Base-by-base conservation (phyloP, 2,888 invertebrate genomes). In the Ornithoptera priamus region DNA sequence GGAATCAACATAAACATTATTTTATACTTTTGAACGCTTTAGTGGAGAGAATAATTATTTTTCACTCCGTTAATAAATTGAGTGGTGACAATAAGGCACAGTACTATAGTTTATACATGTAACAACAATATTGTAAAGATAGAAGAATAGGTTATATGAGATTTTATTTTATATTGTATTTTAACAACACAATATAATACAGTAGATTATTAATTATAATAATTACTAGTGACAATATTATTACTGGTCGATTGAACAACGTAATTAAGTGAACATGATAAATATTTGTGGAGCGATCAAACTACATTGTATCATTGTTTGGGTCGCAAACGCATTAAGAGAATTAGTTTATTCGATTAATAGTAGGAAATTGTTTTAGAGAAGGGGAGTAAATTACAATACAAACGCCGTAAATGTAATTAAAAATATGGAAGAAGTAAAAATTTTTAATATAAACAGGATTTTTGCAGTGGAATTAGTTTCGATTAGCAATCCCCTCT, bases 261-360 rank as follows among this genome's bases (percentile, higher is more conserved):
- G 46, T 12, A 62, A 50, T 62, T 50, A 62, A 62, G 24, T 62
- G 17, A 18, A 24, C 50, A 8, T 22, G 17, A 18, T 63, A 24
- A 62, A 62, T 24, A 50, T 62, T 62, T 24, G 50, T 2, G 20
- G n/a, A 53, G 46, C 62, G 24, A 46, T 62, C 50, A 53, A 63
- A 63, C 24, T 15, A 63, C 8, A 63, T 63, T 18, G 36, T 15
- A 39, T 18, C 17, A 4, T 18, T 18, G 53, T 53, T 53, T 53
- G 30, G 18, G 20, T 18, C 30, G 22, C 20, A 20, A 61, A 62
- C 5, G 22, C 50, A 63, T 24, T 62, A 62, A 17, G 22, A 30
- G 50, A 50, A 62, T 20, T 63, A 50, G 30, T 46, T 42, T 62
- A 42, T 17, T 46, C 46, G 46, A 3, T 10, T 18, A 36, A 60